Evolutionary conservation across 2,113 vertebrate genomes (phyloP).

Genomic region (Hyla sarda): DNA sequence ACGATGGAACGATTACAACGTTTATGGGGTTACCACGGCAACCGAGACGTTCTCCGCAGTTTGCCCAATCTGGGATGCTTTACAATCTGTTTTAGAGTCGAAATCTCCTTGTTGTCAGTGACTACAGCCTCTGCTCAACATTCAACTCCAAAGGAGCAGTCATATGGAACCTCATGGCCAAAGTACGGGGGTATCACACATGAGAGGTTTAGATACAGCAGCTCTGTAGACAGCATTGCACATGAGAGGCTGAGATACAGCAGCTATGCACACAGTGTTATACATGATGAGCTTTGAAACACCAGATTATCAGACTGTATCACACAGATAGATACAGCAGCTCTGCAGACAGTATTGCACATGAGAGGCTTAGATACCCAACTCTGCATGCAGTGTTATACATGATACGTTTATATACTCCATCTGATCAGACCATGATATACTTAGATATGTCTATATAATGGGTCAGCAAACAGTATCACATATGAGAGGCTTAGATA

Average conservation of each 20-base stretch:
- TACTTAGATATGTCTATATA: background rate
- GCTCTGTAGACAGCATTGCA: background rate
- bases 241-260: background rate
- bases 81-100: conserved; percentile 26
- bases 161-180: too few species aligned
- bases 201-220: background rate
- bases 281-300: background rate
- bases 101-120: background rate
- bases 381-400: background rate
- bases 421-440: background rate
- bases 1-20: background rate
- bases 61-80: conserved; percentile 2
- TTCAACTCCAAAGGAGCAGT: background rate
- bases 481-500: background rate
- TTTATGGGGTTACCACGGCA: conserved; percentile 22
- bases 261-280: too few species aligned
- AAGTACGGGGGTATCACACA: background rate
- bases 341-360: background rate
- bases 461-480: background rate
- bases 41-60: background rate
- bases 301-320: too few species aligned
- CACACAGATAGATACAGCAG: background rate
- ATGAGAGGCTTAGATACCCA: background rate
- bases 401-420: background rate
- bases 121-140: background rate